A percentile compares a stretch with the other conserved stretches of the same genome.
phyloP scores from a whole-genome alignment of 30 jellyfish, hydroid and myxozoan species.

The Cassiopea xamachana region DNA sequence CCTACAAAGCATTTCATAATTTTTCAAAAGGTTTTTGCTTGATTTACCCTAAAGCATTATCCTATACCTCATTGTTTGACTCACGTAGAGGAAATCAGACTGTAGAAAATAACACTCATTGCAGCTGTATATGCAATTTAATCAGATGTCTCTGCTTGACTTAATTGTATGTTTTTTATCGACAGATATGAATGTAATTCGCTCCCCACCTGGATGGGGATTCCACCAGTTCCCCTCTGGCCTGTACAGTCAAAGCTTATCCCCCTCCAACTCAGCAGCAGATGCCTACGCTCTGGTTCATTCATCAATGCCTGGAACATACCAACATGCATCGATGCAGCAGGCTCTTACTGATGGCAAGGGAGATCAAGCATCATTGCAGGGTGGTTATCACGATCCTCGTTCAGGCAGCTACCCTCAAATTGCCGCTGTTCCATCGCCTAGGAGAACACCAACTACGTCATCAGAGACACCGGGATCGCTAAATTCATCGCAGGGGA shows the following conservation, averaged over 20 bases:
- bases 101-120: too few relatives aligned
- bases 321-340: constrained; percentile 82
- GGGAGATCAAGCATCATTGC: constrained; percentile 64
- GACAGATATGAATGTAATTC: constrained; percentile 88
- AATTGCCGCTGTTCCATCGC: constrained; percentile 77
- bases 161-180: neutral
- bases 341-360: constrained; percentile 80
- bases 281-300: constrained; percentile 90
- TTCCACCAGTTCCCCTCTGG: constrained; percentile 87
- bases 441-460: constrained; percentile 72
- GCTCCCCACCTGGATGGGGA: constrained; percentile 99
- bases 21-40: too few relatives aligned
- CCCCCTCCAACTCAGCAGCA: constrained; percentile 90
- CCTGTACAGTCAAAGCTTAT: constrained; percentile 92
- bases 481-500: constrained; percentile 67
- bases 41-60: too few relatives aligned
- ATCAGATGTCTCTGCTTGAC: neutral
- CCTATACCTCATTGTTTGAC: too few relatives aligned
- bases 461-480: constrained; percentile 86
- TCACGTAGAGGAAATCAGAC: too few relatives aligned
- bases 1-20: too few relatives aligned
- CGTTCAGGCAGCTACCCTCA: constrained; percentile 77
- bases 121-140: too few relatives aligned
- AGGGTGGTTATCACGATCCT: constrained; percentile 87
- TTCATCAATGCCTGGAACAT: constrained; percentile 70